Base-by-base conservation (phyloP, 2,797 vertebrate species). In the Acanthurus leucopareius region DNA sequence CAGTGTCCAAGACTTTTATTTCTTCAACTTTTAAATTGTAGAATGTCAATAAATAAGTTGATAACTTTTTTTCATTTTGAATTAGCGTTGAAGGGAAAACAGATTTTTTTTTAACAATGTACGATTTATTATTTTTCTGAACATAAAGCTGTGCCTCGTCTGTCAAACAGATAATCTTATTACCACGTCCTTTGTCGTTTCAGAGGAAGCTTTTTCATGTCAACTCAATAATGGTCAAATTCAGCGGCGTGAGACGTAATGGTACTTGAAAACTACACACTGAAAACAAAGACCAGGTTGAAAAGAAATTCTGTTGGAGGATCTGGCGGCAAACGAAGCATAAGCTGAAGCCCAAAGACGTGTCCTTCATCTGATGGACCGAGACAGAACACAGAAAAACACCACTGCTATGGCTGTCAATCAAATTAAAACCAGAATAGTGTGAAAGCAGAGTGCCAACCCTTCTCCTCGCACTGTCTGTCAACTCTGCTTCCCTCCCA, bases 41-140 rank as follows among this genome's bases (percentile, higher is more conserved):
- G 0, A 2, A n/a, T 13, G 10, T 40, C 10, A 42, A 40, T 42
- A 42, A 42, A 42, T 42, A 10, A 42, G n/a, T n/a, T n/a, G n/a
- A n/a, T n/a, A n/a, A n/a, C n/a, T 69, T 78, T 32, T 79, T 84
- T 69, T 51, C 40, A 19, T 9, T 63, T 22, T 25, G 61, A 42
- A 28, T 48, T 35, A 13, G 6, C 54, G 25, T 1, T 3, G 5
- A 13, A 51, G 17, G 19, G 3, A 53, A 40, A 66, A 2, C 20
- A 8, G 10, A 2, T 7, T 10, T 42, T 73, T 19, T 22, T 16
- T 15, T 17, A 7, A 65, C 53, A 71, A 5, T 13, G 8, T 16
- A 16, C 19, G 54, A 65, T 70, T 7, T 6, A 45, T 58, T 4
- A 32, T 72, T 74, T 77, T 77, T 42, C 28, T 58, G 51, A 35